Evolutionary conservation across 2,113 vertebrate species (phyloP), one percentile per base, ranked within the genome.

Genomic region (human (Homo sapiens)): DNA sequence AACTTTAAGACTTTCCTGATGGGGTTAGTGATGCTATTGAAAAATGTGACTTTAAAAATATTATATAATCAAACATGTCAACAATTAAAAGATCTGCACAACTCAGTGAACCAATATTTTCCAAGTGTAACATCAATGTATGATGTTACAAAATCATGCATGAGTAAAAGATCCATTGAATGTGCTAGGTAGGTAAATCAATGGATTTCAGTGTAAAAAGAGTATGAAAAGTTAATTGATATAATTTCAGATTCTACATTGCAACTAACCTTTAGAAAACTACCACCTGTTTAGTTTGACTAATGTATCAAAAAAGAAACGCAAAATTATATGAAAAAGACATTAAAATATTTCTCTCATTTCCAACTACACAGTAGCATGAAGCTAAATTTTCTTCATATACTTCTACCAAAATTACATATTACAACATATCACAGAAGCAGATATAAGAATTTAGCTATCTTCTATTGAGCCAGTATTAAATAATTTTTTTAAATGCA

Each of bases 231-330:
- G 8, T 61, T 50, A 25, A 68, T 50, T 57, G 18, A 57, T 64
- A 23, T 32, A 72, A 61, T 64, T 87, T 70, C 22, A 57, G 32
- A 81, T 90, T 92, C 10, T 3, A 79, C 10, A 8, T 18, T 68
- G 18, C 14, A 80, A 64, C 45, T 89, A 79, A 57, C 16, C 55
- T 66, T 89, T 55, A 93, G 85, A 64, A 88, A 84, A 91, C 7
- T 50, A n/a, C 22, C 40, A 43, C 22, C 72, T 82, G 6, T 73
- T 95, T 78, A 82, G 3, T 73, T 70, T 81, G n/a, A 93, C 45
- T 80, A 73, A 81, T 43, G 11, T 66, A 43, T 87, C 73, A 80
- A 83, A 82, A 94, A 93, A 64, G 22, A 96, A 92, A 88, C 68
- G 2, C n/a, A 70, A 14, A 90, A 66, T 38, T 50, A 73, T 45